Base-by-base conservation (phyloP, 2,888 invertebrate genomes). In the Orthosia cruda region DNA sequence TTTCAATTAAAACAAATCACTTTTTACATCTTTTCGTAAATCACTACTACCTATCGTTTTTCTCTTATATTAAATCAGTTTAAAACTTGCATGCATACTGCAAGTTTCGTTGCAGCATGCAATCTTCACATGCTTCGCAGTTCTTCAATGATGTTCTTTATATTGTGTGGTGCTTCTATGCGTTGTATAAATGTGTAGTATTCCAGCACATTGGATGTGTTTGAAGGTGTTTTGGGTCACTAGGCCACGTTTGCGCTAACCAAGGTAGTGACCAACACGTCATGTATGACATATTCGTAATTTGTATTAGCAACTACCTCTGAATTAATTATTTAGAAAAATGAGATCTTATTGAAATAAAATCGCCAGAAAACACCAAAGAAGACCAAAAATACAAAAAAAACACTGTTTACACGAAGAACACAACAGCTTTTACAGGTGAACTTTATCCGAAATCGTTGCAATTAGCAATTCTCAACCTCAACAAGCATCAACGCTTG, bases 401-500 rank as follows among this genome's bases (percentile, higher is more conserved):
- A 20, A 12, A 61, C 7, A 7, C 9, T 4, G 5, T 13, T 32
- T 15, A 0, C 13, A 13, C 23, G 59, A 68, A 59, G 18, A 40
- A 13, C 5, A 50, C 40, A 69, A 12, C 13, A 20, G 13, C 9
- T 18, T 58, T 47, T 47, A 59, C 15, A 59, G 23, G 50, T 52
- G 18, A 55, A 64, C 23, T 64, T 75, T 16, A 58, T 57, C 40
- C 55, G 13, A 26, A 32, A 12, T 23, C n/a, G 2, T 47, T 55
- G 68, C 68, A 67, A 72, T 81, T 79, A 79, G 52, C 32, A 61
- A 79, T 73, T 67, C n/a, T 67, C 32, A 62, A 67, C 45, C 18
- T 13, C 61, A 57, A 64, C 66, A 49, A 67, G 59, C 50, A 32
- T 26, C 59, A 40, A 45, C 32, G 26, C 26, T 26, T 26, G 2